A percentile compares a stretch with the other conserved stretches of the same genome.
These are phyloP conservation scores for Eupithecia inturbata DNA, from an alignment of 2,888 invertebrate species.

Conservation along the genomic window DNA sequence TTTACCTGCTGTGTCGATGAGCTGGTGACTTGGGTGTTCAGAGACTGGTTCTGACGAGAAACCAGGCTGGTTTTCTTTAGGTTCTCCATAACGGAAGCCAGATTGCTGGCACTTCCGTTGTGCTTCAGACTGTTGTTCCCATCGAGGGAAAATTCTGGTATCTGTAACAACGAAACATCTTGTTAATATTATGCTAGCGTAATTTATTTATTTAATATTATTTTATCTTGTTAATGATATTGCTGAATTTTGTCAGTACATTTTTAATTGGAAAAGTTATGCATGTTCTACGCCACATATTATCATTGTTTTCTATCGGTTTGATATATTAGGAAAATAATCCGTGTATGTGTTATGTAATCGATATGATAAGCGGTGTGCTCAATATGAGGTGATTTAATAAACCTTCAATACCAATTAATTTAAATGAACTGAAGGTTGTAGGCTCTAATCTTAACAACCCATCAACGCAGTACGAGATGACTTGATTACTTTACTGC, in stretches of 20 bases:
- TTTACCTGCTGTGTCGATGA: constrained; percentile 83
- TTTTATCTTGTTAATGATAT: neutral
- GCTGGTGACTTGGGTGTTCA: constrained; percentile 82
- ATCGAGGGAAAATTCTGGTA: constrained; percentile 85
- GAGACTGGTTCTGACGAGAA: constrained; percentile 75
- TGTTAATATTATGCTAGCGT: neutral
- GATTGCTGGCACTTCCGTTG: constrained; percentile 83
- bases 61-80: constrained; percentile 86
- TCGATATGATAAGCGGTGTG: neutral
- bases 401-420: neutral
- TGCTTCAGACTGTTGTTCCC: constrained; percentile 81
- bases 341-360: neutral
- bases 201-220: too few relatives aligned
- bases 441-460: constrained; percentile 49
- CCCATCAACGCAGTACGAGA: constrained; percentile 47
- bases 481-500: constrained; percentile 44
- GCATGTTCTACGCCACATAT: neutral
- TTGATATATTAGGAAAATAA: neutral
- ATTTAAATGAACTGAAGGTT: constrained; percentile 8
- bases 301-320: neutral
- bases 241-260: neutral
- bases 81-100: constrained; percentile 89
- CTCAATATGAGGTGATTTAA: neutral
- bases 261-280: neutral
- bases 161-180: constrained; percentile 62